Percentiles rank a stretch among this genome's conserved stretches.
Conservation (phyloP, 2,888 invertebrate genomes). For the Fragum whitleyi region DNA sequence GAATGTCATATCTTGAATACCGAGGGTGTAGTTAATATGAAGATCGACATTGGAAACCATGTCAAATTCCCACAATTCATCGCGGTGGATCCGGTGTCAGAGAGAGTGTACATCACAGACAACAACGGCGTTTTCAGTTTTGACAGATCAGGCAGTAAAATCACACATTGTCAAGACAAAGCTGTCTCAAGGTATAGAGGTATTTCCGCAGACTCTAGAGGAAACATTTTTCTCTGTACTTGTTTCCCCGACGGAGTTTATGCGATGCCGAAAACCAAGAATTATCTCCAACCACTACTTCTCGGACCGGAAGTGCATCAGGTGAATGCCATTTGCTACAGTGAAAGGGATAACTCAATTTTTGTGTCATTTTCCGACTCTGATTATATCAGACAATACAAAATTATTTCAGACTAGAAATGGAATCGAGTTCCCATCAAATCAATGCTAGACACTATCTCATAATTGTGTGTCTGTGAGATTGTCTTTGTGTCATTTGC, state of each 20-base stretch:
- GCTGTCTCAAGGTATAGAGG: constrained; percentile 29
- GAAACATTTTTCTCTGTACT: constrained; percentile 36
- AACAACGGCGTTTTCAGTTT: constrained; percentile 29
- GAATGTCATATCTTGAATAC: constrained; percentile 41
- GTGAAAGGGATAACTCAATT: constrained; percentile 15
- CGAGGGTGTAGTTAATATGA: constrained; percentile 45
- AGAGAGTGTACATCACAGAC: constrained; percentile 35
- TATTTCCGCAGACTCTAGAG: constrained; percentile 25
- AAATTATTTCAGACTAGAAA: constrained; percentile 12
- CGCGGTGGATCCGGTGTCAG: constrained; percentile 28
- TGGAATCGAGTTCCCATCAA: neutral
- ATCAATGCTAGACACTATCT: neutral
- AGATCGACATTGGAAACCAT: constrained; percentile 31
- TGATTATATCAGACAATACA: constrained; percentile 22
- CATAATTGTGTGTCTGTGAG: neutral
- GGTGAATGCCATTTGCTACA: constrained; percentile 7
- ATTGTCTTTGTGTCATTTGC: no score
- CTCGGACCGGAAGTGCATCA: neutral
- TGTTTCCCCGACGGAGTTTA: constrained; percentile 39
- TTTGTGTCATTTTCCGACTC: constrained; percentile 4
- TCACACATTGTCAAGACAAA: constrained; percentile 22
- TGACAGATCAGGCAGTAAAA: constrained; percentile 23
- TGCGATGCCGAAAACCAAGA: constrained; percentile 9
- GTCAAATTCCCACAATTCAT: constrained; percentile 30
- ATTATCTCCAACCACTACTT: constrained; percentile 8